Evolutionary conservation across 1,140 invertebrate genomes (phyloP).

Genomic region (Rhagoletis pomonella): DNA sequence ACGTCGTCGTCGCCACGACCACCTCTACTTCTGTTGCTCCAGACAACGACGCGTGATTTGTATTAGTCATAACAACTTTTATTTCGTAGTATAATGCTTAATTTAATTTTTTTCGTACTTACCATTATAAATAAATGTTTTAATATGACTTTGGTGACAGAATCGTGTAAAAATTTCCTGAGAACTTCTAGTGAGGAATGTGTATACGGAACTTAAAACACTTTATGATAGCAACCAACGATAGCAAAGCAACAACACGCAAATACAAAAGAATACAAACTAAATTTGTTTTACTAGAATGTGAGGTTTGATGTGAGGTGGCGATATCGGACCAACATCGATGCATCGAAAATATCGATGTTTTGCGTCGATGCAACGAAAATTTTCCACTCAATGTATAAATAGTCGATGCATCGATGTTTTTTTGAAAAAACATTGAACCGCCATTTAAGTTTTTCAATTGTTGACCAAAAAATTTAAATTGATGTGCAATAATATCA

Average conservation of each 20-base stretch:
- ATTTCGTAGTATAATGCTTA: background rate
- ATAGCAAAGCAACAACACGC: background rate
- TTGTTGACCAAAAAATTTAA: no score
- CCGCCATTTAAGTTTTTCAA: no score
- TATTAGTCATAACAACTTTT: constrained; percentile 8
- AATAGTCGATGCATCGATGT: no score
- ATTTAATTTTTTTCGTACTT: background rate
- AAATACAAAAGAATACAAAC: constrained; percentile 43
- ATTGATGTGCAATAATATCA: no score
- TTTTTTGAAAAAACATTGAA: no score
- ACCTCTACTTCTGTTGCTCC: background rate
- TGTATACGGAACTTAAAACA: constrained; percentile 11
- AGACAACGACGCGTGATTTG: background rate
- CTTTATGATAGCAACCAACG: background rate
- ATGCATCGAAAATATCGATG: no score
- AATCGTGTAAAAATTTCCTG: constrained; percentile 12
- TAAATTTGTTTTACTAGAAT: constrained; percentile 10
- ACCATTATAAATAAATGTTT: constrained; percentile 5
- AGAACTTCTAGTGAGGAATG: background rate
- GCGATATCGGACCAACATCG: no score
- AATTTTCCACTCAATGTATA: no score
- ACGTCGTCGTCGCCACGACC: background rate
- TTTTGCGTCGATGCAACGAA: no score
- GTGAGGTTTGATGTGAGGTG: no score
- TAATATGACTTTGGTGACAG: background rate